Conservation (phyloP, 2,113 vertebrate species). For the Austrofundulus limnaeus region DNA sequence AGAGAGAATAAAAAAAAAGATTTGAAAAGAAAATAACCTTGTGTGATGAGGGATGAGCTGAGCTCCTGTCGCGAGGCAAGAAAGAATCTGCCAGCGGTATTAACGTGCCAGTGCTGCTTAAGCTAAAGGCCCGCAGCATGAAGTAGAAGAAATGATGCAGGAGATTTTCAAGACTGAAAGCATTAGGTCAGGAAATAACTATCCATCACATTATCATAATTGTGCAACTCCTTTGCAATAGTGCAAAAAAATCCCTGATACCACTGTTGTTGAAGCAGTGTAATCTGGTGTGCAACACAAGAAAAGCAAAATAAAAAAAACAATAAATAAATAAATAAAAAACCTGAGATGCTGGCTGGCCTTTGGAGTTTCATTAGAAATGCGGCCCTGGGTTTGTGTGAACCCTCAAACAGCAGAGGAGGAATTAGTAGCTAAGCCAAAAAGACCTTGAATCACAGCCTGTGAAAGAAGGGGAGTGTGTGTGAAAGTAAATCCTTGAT, state of each 20-base stretch:
- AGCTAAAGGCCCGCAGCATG: constrained; percentile 54
- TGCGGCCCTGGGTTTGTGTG: constrained; percentile 69
- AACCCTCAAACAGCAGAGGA: constrained; percentile 71
- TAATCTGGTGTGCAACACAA: constrained; percentile 62
- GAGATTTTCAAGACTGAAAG: constrained; percentile 52
- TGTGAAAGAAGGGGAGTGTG: constrained; percentile 65
- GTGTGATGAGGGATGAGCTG: constrained; percentile 59
- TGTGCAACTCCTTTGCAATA: constrained; percentile 33
- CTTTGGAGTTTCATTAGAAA: constrained; percentile 77
- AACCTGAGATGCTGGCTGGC: constrained; percentile 51
- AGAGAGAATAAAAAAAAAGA: constrained; percentile 33
- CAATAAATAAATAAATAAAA: too few relatives aligned
- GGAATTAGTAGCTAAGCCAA: constrained; percentile 78
- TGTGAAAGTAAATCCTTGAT: constrained; percentile 79
- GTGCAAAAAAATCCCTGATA: constrained; percentile 28
- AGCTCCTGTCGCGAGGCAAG: constrained; percentile 48
- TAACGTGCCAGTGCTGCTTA: constrained; percentile 61
- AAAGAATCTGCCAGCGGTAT: constrained; percentile 57
- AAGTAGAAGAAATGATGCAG: constrained; percentile 45
- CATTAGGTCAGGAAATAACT: constrained; percentile 38
- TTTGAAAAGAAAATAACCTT: constrained; percentile 49
- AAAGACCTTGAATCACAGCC: constrained; percentile 78
- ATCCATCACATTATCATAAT: constrained; percentile 31
- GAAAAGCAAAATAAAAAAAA: constrained; percentile 57
- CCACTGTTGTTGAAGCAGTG: constrained; percentile 53